Base-by-base conservation (phyloP, 2,113 vertebrate genomes). In the Colistium nudipinnis region DNA sequence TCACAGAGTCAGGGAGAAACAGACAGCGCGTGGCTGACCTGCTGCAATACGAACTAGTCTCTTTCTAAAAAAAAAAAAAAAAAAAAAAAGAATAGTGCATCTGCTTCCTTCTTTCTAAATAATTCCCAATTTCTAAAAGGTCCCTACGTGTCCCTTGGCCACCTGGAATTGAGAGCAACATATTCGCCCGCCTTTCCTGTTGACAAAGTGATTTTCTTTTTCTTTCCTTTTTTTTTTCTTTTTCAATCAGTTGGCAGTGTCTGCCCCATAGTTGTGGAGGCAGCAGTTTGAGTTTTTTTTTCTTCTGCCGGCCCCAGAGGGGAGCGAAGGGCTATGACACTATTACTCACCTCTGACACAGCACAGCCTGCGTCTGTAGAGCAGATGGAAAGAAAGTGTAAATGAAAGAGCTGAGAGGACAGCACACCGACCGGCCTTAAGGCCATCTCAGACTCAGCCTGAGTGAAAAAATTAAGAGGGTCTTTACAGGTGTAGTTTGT, bases 311-410 rank as follows among this genome's bases (percentile, higher is more conserved):
- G 31, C 31, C 66, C 62, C 31, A 6, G 55, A 35, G 56, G 70
- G 69, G 62, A 84, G 59, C 45, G 71, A 55, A 70, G 69, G 78
- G 66, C 71, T 74, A 33, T 79, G 81, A 79, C 83, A 86, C 78
- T 87, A 86, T 87, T 86, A 71, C 78, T 88, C 88, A 88, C 87
- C 84, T 86, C 80, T 89, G 86, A 90, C 90, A 88, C 74, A 74
- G 80, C 78, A 53, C 70, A 79, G 81, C 78, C 72, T 71, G 62
- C 45, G 67, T 48, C 87, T 77, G 79, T 72, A 71, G 59, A 73
- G 66, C 83, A 85, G 84, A 80, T 87, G 87, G 80, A 81, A 71
- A 48, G 56, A 61, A 73, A 81, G 81, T 86, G 81, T 81, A 82
- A 77, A 87, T 78, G 77, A 80, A 70, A 70, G 69, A 74, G 69